A percentile compares a stretch with the other conserved stretches of the same genome.
Evolutionary conservation across 2,113 vertebrate species (phyloP).

Genomic region (Gymnogyps californianus): DNA sequence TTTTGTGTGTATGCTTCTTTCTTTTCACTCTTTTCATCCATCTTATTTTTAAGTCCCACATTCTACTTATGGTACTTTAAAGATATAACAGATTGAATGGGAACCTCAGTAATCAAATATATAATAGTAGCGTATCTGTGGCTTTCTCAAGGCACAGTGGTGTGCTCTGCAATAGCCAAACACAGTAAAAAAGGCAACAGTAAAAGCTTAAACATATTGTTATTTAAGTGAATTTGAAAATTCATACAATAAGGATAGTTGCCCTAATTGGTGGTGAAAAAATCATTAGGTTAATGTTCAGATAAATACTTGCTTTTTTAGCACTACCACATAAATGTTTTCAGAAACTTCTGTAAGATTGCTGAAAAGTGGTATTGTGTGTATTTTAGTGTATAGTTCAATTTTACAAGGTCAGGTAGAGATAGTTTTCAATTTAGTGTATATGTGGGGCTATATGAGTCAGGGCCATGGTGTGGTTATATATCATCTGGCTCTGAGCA

Average conservation of each 20-base stretch:
- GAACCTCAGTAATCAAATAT: not conserved
- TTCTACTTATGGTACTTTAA: not conserved
- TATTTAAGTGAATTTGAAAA: not conserved
- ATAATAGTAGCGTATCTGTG: not conserved
- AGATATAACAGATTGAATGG: not conserved
- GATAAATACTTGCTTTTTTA: not conserved
- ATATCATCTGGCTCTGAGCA: not conserved
- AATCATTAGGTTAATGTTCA: not conserved
- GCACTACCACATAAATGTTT: not conserved
- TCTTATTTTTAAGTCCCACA: not conserved
- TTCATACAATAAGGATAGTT: not conserved
- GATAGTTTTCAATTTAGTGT: not conserved
- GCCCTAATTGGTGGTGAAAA: not conserved
- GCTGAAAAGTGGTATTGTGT: not conserved
- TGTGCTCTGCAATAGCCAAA: not conserved
- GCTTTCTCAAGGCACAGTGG: not conserved
- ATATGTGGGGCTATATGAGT: not conserved
- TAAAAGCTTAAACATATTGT: not conserved
- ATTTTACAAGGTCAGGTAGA: not conserved
- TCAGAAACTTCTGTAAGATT: not conserved
- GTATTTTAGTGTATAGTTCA: not conserved
- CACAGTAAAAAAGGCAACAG: not conserved
- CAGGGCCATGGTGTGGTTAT: not conserved
- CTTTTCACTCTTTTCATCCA: not conserved
- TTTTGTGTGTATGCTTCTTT: not conserved